Base-by-base conservation (phyloP, 1,140 invertebrate genomes). In the Zaprionus ghesquierei region DNA sequence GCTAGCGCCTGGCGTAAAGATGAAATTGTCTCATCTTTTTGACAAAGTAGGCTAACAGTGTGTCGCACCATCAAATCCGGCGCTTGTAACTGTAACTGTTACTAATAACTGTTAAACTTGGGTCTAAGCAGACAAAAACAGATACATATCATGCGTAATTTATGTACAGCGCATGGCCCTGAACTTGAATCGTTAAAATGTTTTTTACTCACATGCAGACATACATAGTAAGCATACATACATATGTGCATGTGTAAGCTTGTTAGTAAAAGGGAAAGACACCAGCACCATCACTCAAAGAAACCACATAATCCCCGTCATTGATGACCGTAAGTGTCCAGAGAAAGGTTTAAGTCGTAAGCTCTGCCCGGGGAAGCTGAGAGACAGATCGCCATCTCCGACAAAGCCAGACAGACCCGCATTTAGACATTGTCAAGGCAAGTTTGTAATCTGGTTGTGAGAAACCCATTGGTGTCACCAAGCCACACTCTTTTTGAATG, bases 131-230 rank as follows among this genome's bases (percentile, higher is more conserved):
- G 4, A 25, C 50, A 35, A 66, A 29, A 9, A 29, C 6, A 29
- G 27, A 29, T 29, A 6, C 29, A 20, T 50, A 5, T 50, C 38
- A 56, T 55, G 15, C 35, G 35, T 41, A 9, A n/a, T 2, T 15
- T 8, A 5, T 22, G 13, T 15, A 9, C 46, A n/a, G 29, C 20
- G 12, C 15, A 27, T 50, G 60, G 59, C 71, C 71, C 66, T 75
- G 71, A 75, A 75, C 71, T 75, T 75, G 71, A 69, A 56, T 33
- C 63, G 29, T 41, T 8, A 9, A 38, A 41, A 41, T 41, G 35
- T 15, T 9, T 41, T 41, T 15, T 55, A 55, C 33, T 35, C 15
- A 46, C 27, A 23, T 8, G 35, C n/a, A 56, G 1, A 25, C 6
- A 13, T 13, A 51, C 61, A 71, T 10, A 61, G 4, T 41, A 41